phyloP scores from a whole-genome alignment of 2,888 invertebrate species.

The Pycnomerus fuliginosus region DNA sequence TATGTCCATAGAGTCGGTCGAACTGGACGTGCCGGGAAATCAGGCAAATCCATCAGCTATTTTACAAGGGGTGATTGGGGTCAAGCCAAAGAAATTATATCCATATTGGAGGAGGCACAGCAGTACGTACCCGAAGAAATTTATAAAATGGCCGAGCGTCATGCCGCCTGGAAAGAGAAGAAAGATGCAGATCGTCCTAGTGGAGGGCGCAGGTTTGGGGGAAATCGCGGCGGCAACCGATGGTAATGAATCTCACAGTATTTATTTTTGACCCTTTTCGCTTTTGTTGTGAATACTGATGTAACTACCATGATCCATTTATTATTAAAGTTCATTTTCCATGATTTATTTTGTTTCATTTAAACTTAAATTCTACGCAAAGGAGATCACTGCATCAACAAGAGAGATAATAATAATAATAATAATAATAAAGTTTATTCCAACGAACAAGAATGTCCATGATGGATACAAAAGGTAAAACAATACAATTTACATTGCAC shows the following conservation, averaged over 20 bases:
- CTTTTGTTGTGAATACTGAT: too few species aligned
- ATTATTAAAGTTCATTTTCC: too few species aligned
- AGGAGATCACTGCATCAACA: too few species aligned
- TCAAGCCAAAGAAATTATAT: constrained; percentile 77
- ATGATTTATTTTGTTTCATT: too few species aligned
- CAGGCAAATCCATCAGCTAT: constrained; percentile 80
- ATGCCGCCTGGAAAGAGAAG: constrained; percentile 66
- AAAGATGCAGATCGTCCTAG: constrained; percentile 49
- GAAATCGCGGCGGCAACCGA: constrained; percentile 43
- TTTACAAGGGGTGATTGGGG: constrained; percentile 81
- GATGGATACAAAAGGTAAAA: too few species aligned
- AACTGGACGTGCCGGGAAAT: constrained; percentile 88
- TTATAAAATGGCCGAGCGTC: constrained; percentile 73
- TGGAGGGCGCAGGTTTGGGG: constrained; percentile 52
- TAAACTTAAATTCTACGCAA: too few species aligned
- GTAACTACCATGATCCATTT: too few species aligned
- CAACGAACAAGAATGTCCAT: too few species aligned
- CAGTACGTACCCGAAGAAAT: constrained; percentile 79
- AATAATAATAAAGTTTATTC: too few species aligned
- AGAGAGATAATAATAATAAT: too few species aligned
- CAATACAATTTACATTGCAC: too few species aligned
- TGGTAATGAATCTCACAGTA: constrained; percentile 9
- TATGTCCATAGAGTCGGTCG: constrained; percentile 96
- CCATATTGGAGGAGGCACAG: constrained; percentile 82
- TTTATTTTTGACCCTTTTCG: too few species aligned